A percentile compares a stretch with the other conserved stretches of the same genome.
Conservation (phyloP, 1,140 invertebrate genomes). For the Harlomillsia oculata region DNA sequence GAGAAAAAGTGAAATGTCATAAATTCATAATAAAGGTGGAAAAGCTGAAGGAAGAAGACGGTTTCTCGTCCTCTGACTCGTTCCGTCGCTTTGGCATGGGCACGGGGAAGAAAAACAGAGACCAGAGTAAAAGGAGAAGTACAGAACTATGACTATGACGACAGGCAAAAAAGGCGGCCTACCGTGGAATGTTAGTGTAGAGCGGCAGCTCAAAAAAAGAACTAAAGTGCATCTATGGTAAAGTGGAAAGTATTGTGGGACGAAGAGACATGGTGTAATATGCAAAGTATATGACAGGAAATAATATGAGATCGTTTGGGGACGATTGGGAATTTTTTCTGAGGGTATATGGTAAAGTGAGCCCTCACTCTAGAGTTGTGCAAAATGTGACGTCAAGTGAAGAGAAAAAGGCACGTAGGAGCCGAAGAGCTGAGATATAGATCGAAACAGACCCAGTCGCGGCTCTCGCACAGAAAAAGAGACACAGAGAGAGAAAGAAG, state of each 20-base stretch:
- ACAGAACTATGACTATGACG: too few species aligned
- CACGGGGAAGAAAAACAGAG: too few species aligned
- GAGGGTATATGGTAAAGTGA: conserved; percentile 4
- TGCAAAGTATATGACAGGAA: conserved; percentile 23
- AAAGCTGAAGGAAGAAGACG: conserved; percentile 3
- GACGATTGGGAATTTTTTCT: conserved; percentile 32
- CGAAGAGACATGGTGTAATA: not conserved
- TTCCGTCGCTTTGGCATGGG: too few species aligned
- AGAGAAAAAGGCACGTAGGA: conserved; percentile 14
- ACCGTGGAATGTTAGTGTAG: too few species aligned
- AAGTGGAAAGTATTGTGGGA: too few species aligned
- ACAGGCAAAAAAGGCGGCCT: too few species aligned
- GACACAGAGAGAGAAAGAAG: conserved; percentile 23
- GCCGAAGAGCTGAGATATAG: conserved; percentile 17
- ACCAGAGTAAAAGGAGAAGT: too few species aligned
- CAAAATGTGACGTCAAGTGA: conserved; percentile 22
- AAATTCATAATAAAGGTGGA: conserved; percentile 31
- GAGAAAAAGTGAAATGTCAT: conserved; percentile 32
- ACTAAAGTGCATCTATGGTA: too few species aligned
- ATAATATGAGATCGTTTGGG: conserved; percentile 30
- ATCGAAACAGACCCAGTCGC: conserved; percentile 8
- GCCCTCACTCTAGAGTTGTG: conserved; percentile 4
- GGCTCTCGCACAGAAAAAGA: too few species aligned
- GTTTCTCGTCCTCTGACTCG: too few species aligned
- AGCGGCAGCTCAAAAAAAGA: too few species aligned